Evolutionary conservation across 2,888 invertebrate species (phyloP).

Genomic region (Nycteola revayana): DNA sequence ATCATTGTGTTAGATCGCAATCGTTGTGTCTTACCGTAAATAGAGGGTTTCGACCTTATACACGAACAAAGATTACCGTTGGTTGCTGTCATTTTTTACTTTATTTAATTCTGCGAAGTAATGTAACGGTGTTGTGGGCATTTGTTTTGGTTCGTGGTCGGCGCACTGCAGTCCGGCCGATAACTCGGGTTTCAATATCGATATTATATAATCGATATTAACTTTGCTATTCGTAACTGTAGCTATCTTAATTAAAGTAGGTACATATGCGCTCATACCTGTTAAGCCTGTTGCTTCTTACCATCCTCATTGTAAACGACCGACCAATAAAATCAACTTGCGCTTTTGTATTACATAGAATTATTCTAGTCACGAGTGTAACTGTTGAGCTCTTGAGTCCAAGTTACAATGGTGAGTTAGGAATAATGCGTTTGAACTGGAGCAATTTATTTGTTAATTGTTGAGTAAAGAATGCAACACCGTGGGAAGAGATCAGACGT

Average conservation of each 20-base stretch:
- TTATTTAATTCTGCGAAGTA: conserved; percentile 75
- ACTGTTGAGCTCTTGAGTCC: conserved; percentile 3
- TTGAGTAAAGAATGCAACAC: conserved; percentile 39
- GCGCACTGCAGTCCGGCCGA: conserved; percentile 29
- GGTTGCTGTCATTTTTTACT: conserved; percentile 61
- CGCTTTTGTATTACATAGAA: background rate
- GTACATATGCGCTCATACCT: background rate
- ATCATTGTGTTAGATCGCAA: conserved; percentile 42
- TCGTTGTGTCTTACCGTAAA: conserved; percentile 50
- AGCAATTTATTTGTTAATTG: conserved; percentile 27
- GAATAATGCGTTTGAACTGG: conserved; percentile 18
- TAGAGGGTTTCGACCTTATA: conserved; percentile 58
- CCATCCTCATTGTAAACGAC: background rate
- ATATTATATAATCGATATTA: conserved; percentile 41
- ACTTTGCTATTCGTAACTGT: conserved; percentile 22
- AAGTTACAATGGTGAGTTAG: conserved; percentile 12
- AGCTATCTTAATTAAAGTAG: background rate
- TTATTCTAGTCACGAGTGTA: conserved; percentile 15
- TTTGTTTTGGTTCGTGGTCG: conserved; percentile 71
- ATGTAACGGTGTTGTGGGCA: conserved; percentile 74
- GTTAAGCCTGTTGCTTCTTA: background rate
- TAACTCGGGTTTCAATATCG: background rate
- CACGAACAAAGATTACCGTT: conserved; percentile 75
- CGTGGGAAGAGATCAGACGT: conserved; percentile 41
- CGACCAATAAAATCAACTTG: conserved; percentile 15